These are phyloP conservation scores for Smutsia temminckii DNA, from an alignment of 2,797 vertebrate genomes.

Conservation along the genomic window DNA sequence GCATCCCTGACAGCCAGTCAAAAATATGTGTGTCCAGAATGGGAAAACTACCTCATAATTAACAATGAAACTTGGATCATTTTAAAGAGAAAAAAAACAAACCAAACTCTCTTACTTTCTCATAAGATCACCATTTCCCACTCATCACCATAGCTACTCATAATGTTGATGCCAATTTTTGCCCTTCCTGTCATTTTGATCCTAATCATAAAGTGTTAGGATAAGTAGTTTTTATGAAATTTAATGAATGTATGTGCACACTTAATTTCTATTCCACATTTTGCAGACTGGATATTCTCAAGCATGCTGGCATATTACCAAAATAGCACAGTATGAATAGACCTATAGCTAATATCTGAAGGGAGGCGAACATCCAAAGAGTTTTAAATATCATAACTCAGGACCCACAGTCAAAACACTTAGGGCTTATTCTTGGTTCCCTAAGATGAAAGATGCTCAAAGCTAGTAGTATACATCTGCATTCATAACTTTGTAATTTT, in stretches of 20 bases:
- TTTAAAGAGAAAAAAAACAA: constrained; percentile 1
- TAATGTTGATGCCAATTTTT: background rate
- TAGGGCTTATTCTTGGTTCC: background rate
- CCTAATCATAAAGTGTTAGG: background rate
- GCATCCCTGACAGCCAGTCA: constrained; percentile 67
- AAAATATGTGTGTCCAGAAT: constrained; percentile 51
- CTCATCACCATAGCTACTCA: background rate
- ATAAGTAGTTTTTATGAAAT: background rate
- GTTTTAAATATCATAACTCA: background rate
- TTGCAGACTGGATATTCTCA: background rate
- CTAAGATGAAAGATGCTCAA: constrained; percentile 7
- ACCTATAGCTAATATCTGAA: background rate
- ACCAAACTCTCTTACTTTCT: background rate
- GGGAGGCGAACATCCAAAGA: background rate
- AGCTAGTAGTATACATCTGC: background rate
- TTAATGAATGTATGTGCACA: background rate
- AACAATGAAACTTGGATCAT: constrained; percentile 29
- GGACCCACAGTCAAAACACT: background rate
- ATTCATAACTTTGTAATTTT: background rate
- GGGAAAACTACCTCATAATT: constrained; percentile 75
- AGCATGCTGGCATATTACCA: background rate
- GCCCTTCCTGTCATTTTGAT: background rate
- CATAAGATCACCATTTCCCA: background rate
- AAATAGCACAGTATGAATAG: background rate
- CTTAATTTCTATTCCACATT: background rate